Evolutionary conservation across 2,797 vertebrate genomes (phyloP).

Genomic region (Spinus pinus): DNA sequence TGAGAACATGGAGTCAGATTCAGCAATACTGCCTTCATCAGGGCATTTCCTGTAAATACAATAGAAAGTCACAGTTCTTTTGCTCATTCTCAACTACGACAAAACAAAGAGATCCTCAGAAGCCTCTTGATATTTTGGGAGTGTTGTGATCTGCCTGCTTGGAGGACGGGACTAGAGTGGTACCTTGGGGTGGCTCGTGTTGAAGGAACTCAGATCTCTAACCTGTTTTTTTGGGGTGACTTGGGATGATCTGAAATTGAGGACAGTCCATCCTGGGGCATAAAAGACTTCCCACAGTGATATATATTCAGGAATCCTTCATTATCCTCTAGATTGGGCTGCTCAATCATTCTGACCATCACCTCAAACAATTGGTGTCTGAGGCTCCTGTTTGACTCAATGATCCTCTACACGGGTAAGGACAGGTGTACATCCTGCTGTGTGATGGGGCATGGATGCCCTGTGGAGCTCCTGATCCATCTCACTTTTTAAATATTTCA

Average conservation of each 20-base stretch:
- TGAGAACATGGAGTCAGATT: rapidly evolving
- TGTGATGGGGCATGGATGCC: background rate
- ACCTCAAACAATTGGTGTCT: background rate
- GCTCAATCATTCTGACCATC: background rate
- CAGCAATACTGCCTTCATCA: background rate
- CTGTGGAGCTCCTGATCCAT: background rate
- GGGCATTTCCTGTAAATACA: background rate
- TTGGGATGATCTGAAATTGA: background rate
- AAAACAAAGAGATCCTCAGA: background rate
- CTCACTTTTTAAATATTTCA: background rate
- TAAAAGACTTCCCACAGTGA: background rate
- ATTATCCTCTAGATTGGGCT: background rate
- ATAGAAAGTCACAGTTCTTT: background rate
- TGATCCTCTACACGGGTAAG: background rate
- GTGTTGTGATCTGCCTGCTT: rapidly evolving
- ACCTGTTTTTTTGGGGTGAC: rapidly evolving
- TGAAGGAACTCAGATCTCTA: background rate
- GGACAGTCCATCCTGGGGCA: no score
- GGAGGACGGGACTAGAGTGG: background rate
- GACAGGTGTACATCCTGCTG: background rate
- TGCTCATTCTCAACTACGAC: background rate
- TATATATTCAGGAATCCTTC: background rate
- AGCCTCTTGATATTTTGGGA: background rate
- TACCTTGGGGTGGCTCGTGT: background rate
- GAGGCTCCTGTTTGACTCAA: background rate